A percentile compares a stretch with the other conserved stretches of the same genome.
Conservation (phyloP, 2,113 vertebrate species). For the Nycticorax nycticorax region DNA sequence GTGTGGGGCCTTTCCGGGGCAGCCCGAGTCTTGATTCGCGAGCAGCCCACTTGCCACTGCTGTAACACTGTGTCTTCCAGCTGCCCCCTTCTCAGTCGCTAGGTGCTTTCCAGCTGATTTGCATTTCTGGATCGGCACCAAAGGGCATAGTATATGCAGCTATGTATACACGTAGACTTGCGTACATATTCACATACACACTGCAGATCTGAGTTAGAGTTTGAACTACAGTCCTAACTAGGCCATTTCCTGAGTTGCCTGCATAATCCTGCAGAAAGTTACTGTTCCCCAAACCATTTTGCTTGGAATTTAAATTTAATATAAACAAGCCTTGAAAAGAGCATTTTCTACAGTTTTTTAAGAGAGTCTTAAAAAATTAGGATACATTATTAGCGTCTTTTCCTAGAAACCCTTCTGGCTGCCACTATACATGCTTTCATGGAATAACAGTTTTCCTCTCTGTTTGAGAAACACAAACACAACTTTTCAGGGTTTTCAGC, state of each 20-base stretch:
- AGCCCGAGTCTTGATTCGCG: fast-evolving
- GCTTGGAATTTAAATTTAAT: not conserved
- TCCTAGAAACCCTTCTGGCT: not conserved
- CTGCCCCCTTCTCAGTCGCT: not conserved
- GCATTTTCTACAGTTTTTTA: not conserved
- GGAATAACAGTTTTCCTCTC: not conserved
- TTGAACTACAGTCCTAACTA: not conserved
- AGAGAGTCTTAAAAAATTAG: not conserved
- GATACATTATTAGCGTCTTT: not conserved
- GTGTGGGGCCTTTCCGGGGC: not conserved
- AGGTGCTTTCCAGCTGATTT: not conserved
- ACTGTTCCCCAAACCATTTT: not conserved
- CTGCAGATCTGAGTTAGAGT: not conserved
- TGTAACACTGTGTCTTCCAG: not conserved
- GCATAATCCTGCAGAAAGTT: not conserved
- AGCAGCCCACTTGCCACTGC: not conserved
- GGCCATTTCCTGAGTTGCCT: not conserved
- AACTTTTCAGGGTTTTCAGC: not conserved
- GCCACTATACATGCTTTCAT: not conserved
- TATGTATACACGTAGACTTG: not conserved
- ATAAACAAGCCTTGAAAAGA: not conserved
- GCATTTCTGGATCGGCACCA: not conserved
- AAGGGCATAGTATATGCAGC: not conserved
- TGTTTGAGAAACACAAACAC: not conserved
- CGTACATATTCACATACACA: not conserved